phyloP scores from a whole-genome alignment of 1,140 invertebrate species.

The Amyelois transitella region DNA sequence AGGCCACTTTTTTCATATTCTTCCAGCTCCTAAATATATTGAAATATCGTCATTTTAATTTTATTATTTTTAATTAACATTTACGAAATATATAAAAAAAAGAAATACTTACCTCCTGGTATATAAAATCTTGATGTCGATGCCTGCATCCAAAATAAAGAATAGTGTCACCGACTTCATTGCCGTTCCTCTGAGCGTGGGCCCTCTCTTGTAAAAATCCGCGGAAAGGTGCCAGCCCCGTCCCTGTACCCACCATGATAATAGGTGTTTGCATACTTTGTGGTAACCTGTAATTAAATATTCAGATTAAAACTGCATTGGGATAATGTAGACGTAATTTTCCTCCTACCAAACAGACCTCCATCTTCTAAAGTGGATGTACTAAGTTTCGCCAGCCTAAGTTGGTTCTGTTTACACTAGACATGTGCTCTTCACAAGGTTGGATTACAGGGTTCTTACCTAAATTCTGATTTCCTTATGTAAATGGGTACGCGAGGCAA shows the following conservation, averaged over 20 bases:
- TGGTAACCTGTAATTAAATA: slow-evolving; percentile 80
- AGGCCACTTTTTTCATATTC: slow-evolving; percentile 86
- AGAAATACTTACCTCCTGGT: slow-evolving; percentile 78
- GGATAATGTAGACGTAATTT: neutral
- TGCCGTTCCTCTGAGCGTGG: slow-evolving; percentile 81
- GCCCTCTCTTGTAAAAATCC: slow-evolving; percentile 97
- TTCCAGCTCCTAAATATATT: slow-evolving; percentile 81
- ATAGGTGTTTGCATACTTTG: slow-evolving; percentile 91
- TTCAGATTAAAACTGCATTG: too few species aligned
- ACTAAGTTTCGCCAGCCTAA: neutral
- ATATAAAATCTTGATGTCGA: slow-evolving; percentile 93
- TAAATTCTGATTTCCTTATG: slow-evolving; percentile 97
- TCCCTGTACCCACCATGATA: slow-evolving; percentile 98
- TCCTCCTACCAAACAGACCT: too few species aligned
- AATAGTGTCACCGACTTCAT: slow-evolving; percentile 93
- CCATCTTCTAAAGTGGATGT: too few species aligned
- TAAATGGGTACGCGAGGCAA: slow-evolving; percentile 88
- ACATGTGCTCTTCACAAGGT: too few species aligned
- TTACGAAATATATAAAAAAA: neutral
- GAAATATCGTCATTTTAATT: neutral
- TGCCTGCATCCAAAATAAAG: slow-evolving; percentile 98
- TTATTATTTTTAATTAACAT: too few species aligned
- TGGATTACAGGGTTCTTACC: slow-evolving; percentile 31
- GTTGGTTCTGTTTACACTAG: too few species aligned
- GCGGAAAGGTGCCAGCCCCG: slow-evolving; percentile 97